Evolutionary conservation across 2,888 invertebrate species (phyloP), one percentile per base, ranked within the genome.

Genomic region (Stenotaenia linearis): DNA sequence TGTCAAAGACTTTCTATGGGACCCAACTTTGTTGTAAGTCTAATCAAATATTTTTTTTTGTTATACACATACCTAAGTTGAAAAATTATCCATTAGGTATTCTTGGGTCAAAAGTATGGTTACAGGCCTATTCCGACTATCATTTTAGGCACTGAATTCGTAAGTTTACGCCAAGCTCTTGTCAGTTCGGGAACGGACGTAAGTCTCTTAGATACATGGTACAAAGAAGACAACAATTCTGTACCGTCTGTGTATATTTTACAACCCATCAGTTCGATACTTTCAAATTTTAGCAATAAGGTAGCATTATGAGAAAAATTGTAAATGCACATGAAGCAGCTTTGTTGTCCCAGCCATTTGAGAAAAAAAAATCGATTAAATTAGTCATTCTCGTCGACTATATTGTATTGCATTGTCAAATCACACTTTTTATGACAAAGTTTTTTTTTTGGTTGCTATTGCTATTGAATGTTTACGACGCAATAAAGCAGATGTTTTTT

Each of bases 241-340:
- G 97, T 98, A 0, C 98, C 98, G 0, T 93, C 97, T 0, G 92
- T 96, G 15, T 97, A 95, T 5, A 94, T 98, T 15, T 88, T 98
- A 28, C 98, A 98, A 85, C 98, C 98, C 0, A 98, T 98, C 84
- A 98, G 97, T 12, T 97, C 97, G 4, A 97, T 98, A 84, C 88
- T 98, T 56, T 92, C 96, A 81, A 98, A 98, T 87, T 98, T 98
- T 85, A 98, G 98, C 85, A 98, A 98, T 84, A 98, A 98, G 90
- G 96, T 95, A 85, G 84, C 1, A 69, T 45, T 45, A n/a, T 45
- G n/a, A 7, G 10, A 15, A 7, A 15, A 45, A 32, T 45, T 5
- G n/a, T 37, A 40, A 40, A 40, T 3, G 10, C 40, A n/a, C 40
- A 40, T 10, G 40, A 40, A 25, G 15, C 10, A 15, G 18, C 1